Evolutionary conservation across 1,140 invertebrate genomes (phyloP), one percentile per base, ranked within the genome.

Genomic region (Pissodes strobi): DNA sequence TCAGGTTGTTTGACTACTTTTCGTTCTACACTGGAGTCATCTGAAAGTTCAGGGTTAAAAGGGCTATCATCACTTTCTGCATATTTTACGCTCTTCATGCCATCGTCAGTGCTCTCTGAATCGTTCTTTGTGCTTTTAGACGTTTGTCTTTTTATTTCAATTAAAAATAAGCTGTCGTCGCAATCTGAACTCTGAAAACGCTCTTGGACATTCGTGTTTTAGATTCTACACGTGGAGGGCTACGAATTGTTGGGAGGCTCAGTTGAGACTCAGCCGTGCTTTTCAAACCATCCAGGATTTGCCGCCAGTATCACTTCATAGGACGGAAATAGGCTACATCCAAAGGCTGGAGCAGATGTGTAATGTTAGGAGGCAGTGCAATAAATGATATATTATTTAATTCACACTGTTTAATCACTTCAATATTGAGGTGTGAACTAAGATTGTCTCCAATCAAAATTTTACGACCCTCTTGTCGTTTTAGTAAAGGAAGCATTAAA

Each of bases 331-430:
- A n/a, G n/a, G n/a, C n/a, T n/a, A n/a, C n/a, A n/a, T n/a, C n/a
- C n/a, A 79, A 56, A 8, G 79, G 76, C 51, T 80, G 77, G 6
- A 65, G 58, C 0, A 75, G 43, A 64, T 78, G 76, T 4, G 76
- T 79, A 9, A 73, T 64, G 59, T 80, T 81, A 12, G 74, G 41
- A 30, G 79, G 75, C 19, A 80, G 63, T 52, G 66, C 74, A 30
- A 79, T 59, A 43, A 79, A 74, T 19, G 56, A 53, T 15, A 81
- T 78, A 49, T 79, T 67, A 48, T 80, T 72, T 70, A 72, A 64
- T 37, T 66, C 39, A 22, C 74, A 78, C 17, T 60, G 13, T 46
- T 70, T 68, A 17, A 80, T 70, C 6, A 80, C 51, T 43, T 77
- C 64, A n/a, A 67, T 2, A 27, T 69, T 72, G 17, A 81, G 69